Base-by-base conservation (phyloP, 1,140 invertebrate species). In the Eupristina koningsbergeri region DNA sequence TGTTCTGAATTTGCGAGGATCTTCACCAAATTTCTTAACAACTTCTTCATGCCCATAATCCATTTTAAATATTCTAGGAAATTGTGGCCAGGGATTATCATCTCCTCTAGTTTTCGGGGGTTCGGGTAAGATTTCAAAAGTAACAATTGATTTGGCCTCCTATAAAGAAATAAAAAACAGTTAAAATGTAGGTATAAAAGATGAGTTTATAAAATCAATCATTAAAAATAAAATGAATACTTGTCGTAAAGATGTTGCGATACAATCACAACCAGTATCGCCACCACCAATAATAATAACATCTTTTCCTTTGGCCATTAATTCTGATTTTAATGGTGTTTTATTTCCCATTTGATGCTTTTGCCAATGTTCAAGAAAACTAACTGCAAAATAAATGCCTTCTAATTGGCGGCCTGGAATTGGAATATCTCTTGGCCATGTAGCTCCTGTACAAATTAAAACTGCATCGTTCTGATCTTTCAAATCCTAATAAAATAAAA, bases 21-120 rank as follows among this genome's bases (percentile, higher is more conserved):
- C 99, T 61, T 96, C 94, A 13, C 98, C 98, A 93, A 96, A 97
- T 90, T 97, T 97, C 0, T 98, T 78, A 7, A 88, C 85, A 13
- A 98, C 98, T 93, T 99, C 99, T 89, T 99, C 98, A 89, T 99
- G 99, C 0, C 99, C 99, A 90, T 99, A 99, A 91, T 99, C 99
- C 5, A 99, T 96, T 87, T 98, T 96, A 93, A 99, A 99, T 13
- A 99, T 96, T 89, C 97, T 94, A 0, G 99, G 98, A 95, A 97
- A 99, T 88, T 99, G 98, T 41, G 99, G 99, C 99, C 99, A 99
- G 11, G 99, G 99, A 92, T 99, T 99, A 90, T 98, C 97, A 22
- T 93, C 92, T 17, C 95, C 95, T 45, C 99, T 94, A 39, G 93
- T 93, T 22, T 93, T 93, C 63, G 98, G 96, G 36, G 99, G 99